Evolutionary conservation across 2,113 vertebrate genomes (phyloP).

Genomic region (Ptilonorhynchus violaceus): DNA sequence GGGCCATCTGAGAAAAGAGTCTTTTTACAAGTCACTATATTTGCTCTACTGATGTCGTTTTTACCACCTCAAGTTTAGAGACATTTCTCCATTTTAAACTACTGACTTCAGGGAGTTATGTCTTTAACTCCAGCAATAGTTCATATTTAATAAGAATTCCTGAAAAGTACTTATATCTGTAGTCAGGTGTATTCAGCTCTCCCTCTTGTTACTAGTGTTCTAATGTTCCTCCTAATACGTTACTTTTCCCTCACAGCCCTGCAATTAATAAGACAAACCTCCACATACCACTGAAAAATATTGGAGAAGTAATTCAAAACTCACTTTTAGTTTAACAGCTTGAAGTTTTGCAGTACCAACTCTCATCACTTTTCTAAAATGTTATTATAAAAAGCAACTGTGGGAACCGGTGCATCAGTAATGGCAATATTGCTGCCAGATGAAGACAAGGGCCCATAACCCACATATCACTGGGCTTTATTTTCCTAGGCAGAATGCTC

Average conservation of each 20-base stretch:
- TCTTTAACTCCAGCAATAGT: neutral
- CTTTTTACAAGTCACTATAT: neutral
- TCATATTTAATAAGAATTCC: neutral
- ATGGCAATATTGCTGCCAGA: neutral
- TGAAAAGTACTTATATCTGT: neutral
- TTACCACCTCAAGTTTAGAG: neutral
- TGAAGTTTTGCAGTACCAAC: neutral
- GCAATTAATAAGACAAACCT: neutral
- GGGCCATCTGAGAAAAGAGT: neutral
- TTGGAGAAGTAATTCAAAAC: neutral
- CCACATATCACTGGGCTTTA: neutral
- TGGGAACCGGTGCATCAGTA: neutral
- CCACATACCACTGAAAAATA: neutral
- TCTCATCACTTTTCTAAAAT: neutral
- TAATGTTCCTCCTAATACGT: neutral
- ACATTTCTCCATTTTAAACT: neutral
- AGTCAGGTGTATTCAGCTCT: neutral
- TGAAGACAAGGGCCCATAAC: neutral
- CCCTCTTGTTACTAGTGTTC: neutral
- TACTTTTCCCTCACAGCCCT: neutral
- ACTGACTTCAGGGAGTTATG: neutral
- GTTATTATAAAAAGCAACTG: neutral
- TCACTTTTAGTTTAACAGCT: neutral
- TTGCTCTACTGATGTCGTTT: neutral
- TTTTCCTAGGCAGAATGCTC: neutral